These are phyloP conservation scores for Cyanoramphus novaezelandiae DNA, from an alignment of 2,113 vertebrate genomes.

Conservation along the genomic window DNA sequence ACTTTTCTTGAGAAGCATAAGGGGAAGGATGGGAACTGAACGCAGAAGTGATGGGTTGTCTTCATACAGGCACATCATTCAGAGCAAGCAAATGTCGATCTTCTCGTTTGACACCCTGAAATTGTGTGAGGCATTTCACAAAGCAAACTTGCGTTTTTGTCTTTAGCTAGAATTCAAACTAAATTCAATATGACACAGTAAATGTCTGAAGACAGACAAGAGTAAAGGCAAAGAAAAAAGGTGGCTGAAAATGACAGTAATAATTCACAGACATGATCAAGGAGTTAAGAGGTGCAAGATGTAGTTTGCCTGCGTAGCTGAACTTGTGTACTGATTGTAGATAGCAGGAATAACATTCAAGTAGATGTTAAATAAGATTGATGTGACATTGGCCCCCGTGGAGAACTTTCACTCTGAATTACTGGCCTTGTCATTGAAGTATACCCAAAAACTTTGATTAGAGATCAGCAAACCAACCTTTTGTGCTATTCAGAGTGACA, in stretches of 20 bases:
- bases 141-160: background rate
- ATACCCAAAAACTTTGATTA: slow-evolving; percentile 27
- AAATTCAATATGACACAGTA: slow-evolving; percentile 13
- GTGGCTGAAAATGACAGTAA: slow-evolving; percentile 21
- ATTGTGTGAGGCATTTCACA: background rate
- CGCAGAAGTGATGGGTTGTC: background rate
- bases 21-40: background rate
- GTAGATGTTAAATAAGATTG: slow-evolving; percentile 50
- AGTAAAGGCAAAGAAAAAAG: background rate
- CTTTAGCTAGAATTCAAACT: background rate
- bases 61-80: background rate
- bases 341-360: slow-evolving; percentile 4
- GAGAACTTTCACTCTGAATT: slow-evolving; percentile 27
- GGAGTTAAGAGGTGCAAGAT: background rate
- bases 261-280: slow-evolving; percentile 15
- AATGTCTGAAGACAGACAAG: background rate
- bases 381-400: background rate
- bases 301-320: background rate
- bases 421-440: background rate
- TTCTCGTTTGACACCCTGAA: background rate
- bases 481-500: slow-evolving; percentile 19
- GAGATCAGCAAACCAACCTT: slow-evolving; percentile 18
- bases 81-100: background rate
- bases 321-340: slow-evolving; percentile 6
- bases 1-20: background rate